phyloP scores from a whole-genome alignment of 2,888 invertebrate genomes.

The Mythimna albipuncta region DNA sequence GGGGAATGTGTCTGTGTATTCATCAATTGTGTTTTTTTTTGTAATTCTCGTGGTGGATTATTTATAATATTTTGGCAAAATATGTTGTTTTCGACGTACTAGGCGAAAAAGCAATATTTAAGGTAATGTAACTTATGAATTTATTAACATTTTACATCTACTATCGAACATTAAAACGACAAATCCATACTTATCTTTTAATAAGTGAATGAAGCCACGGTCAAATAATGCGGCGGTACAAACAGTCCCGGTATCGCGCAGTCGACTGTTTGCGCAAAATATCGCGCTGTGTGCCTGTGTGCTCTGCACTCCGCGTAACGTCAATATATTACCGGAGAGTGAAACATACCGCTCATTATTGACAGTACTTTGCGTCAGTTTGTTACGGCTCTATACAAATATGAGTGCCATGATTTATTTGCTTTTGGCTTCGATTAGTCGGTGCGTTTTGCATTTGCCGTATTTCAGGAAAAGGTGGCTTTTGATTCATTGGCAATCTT shows the following conservation, averaged over 20 bases:
- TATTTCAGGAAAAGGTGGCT: not conserved
- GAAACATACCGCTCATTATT: conserved; percentile 52
- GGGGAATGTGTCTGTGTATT: conserved; percentile 8
- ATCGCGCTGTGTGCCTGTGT: conserved; percentile 40
- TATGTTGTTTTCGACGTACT: not conserved
- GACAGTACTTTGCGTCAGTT: conserved; percentile 30
- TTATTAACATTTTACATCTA: conserved; percentile 24
- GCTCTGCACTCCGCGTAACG: conserved; percentile 45
- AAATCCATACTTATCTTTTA: conserved; percentile 37
- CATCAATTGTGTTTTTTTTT: not conserved
- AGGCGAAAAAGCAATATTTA: not conserved
- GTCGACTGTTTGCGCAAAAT: conserved; percentile 46
- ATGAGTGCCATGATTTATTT: conserved; percentile 7
- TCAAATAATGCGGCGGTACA: conserved; percentile 17
- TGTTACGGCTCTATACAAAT: conserved; percentile 6
- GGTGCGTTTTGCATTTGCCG: not conserved
- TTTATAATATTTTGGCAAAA: not conserved
- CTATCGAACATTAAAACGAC: conserved; percentile 5
- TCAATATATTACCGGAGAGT: conserved; percentile 33
- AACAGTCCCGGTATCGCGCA: conserved; percentile 18
- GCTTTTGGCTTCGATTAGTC: not conserved
- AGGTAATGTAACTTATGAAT: not conserved
- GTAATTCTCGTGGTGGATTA: not conserved
- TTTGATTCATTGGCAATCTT: not conserved
- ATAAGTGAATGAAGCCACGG: conserved; percentile 22